Evolutionary conservation across 2,113 vertebrate genomes (phyloP), one percentile per base, ranked within the genome.

Genomic region (Crypturellus undulatus): DNA sequence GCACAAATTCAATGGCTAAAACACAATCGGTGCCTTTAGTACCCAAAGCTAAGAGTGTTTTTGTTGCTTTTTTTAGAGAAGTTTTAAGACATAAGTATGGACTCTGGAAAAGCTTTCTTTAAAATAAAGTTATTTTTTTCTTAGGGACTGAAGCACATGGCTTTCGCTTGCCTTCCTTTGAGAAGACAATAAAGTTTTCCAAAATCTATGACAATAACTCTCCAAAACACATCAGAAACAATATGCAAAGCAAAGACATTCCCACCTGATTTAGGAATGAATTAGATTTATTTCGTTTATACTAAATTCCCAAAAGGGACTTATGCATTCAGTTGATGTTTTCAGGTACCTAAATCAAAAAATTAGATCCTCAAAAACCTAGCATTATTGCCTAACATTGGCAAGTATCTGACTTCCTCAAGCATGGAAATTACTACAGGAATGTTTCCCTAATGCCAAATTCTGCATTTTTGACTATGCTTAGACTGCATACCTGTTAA

Each of bases 401-500:
- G 14, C 30, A 62, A 58, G 9, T 26, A 30, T 7, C 3, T 2
- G 8, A 49, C 47, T n/a, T 91, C 49, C 43, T 49, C 40, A 34
- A 40, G 62, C 34, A 59, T 36, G 34, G 60, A 10, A 62, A 49
- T 21, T 5, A 40, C n/a, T 40, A 21, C 25, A 42, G 5, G 4
- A 36, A 26, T 28, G 10, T 40, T 92, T 76, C 45, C 30, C 54
- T 10, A 89, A 28, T 36, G 4, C 4, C 49, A 10, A 40, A 36
- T 6, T 12, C 26, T 84, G 28, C 30, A 8, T 17, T 68, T 68
- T 9, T 3, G 8, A 56, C 65, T 32, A 28, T 32, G 4, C 10
- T 18, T 0, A 2, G 26, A 10, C 28, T 40, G 32, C 6, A 25
- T 0, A 6, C 1, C 1, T 1, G 43, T 42, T 22, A 26, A 14